Evolutionary conservation across 2,797 vertebrate genomes (phyloP), one percentile per base, ranked within the genome.

Genomic region (Chaunax sp.): DNA sequence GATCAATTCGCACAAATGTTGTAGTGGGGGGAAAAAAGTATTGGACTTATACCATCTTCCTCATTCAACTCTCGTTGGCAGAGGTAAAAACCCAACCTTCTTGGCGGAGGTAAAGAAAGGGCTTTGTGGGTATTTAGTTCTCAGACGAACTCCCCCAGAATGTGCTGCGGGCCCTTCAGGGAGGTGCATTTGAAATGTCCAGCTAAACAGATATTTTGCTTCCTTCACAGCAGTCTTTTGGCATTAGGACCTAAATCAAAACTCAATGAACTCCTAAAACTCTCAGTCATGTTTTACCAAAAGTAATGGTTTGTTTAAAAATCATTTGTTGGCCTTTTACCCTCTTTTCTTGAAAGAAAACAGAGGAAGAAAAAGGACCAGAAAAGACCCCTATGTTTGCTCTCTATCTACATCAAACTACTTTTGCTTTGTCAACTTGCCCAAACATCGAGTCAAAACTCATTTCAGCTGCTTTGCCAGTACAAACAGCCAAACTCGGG

Each of bases 211-310:
- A n/a, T n/a, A n/a, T n/a, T n/a, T n/a, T n/a, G n/a, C 12, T 40
- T 16, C 38, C 12, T 40, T 40, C 23, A 16, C 46, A n/a, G n/a
- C n/a, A n/a, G n/a, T n/a, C n/a, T n/a, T 25, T 40, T 40, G 38
- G 38, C 28, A 18, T 50, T 57, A 82, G 61, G 52, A 85, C 46
- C 45, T 44, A 20, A 81, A 74, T 80, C 75, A 56, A 76, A 78
- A 51, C 64, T 51, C 52, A 60, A 68, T 78, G n/a, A 54, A 41
- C 58, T 76, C 54, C 47, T 45, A 38, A 52, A 45, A 37, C 70
- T 64, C 69, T 72, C 54, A 63, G 57, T 37, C 44, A 50, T 65
- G 41, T 62, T 75, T 65, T 20, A 62, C 40, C 44, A 61, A 0
- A 5, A 65, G 45, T 38, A 55, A 64, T 4, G 3, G 51, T 49